Percentiles rank a stretch among this genome's conserved stretches.
These are phyloP conservation scores for Lutjanus erythropterus DNA, from an alignment of 2,113 vertebrate genomes.

Conservation along the genomic window DNA sequence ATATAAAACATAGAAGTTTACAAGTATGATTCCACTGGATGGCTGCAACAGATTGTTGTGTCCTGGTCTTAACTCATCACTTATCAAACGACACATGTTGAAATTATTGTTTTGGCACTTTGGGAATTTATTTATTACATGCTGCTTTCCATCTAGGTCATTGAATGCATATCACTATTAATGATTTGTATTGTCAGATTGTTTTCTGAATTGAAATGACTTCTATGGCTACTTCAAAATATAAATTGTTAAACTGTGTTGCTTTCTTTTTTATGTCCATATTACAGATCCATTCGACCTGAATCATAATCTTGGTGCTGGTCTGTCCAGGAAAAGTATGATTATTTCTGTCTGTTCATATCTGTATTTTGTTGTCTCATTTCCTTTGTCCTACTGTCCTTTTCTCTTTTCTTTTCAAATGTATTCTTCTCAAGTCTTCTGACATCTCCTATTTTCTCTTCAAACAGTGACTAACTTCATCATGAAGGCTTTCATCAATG, in stretches of 20 bases:
- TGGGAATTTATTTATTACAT: background rate
- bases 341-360: background rate
- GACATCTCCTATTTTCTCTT: constrained; percentile 1
- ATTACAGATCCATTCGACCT: constrained; percentile 94
- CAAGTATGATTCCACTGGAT: no score
- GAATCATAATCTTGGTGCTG: constrained; percentile 96
- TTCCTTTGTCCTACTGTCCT: background rate
- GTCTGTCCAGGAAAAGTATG: constrained; percentile 96
- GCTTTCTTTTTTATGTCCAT: background rate
- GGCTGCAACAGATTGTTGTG: no score
- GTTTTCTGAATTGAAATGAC: background rate
- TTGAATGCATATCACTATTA: background rate
- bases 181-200: background rate
- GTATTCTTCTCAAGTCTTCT: background rate
- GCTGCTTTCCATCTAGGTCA: background rate
- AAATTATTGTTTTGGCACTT: background rate
- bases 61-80: background rate
- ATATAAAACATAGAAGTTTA: background rate
- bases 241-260: background rate
- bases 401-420: background rate
- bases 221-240: background rate
- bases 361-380: background rate
- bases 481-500: constrained; percentile 98
- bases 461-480: constrained; percentile 96
- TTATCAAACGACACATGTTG: background rate